phyloP scores from a whole-genome alignment of 2,113 vertebrate species.

The Epinephelus lanceolatus region DNA sequence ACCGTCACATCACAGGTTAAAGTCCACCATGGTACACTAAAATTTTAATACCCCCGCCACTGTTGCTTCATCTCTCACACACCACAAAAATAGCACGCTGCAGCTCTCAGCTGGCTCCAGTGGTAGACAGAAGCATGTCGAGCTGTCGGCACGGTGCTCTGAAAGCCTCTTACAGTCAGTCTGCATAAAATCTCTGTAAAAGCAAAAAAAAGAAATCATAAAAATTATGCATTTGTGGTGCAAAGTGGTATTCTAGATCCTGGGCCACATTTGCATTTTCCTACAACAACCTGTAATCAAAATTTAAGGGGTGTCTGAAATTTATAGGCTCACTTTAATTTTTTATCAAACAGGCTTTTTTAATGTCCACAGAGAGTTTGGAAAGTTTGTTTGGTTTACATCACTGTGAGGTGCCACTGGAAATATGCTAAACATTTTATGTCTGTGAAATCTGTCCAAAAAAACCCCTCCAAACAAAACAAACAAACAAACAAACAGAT shows the following conservation, averaged over 20 bases:
- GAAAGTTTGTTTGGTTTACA: slow-evolving; percentile 16
- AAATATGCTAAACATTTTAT: slow-evolving; percentile 19
- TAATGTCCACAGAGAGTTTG: background rate
- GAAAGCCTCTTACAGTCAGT: slow-evolving; percentile 29
- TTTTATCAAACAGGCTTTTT: background rate
- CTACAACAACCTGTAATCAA: background rate
- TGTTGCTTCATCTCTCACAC: slow-evolving; percentile 15
- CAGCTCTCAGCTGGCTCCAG: slow-evolving; percentile 24
- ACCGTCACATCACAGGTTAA: slow-evolving; percentile 25
- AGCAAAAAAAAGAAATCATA: background rate
- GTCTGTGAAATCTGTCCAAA: background rate
- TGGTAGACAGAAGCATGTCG: slow-evolving; percentile 4
- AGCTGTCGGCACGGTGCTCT: slow-evolving; percentile 1
- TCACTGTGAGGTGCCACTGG: background rate
- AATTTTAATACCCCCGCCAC: slow-evolving; percentile 31
- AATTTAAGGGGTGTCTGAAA: background rate
- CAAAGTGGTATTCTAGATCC: background rate
- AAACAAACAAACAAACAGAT: background rate
- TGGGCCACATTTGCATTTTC: background rate
- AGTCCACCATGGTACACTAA: slow-evolving; percentile 5
- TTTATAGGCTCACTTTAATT: background rate
- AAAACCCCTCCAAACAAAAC: background rate
- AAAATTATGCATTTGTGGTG: background rate
- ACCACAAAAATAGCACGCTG: slow-evolving; percentile 24
- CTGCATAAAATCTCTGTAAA: slow-evolving; percentile 8